Evolutionary conservation across 2,113 vertebrate species (phyloP).

Genomic region (Indicator indicator): DNA sequence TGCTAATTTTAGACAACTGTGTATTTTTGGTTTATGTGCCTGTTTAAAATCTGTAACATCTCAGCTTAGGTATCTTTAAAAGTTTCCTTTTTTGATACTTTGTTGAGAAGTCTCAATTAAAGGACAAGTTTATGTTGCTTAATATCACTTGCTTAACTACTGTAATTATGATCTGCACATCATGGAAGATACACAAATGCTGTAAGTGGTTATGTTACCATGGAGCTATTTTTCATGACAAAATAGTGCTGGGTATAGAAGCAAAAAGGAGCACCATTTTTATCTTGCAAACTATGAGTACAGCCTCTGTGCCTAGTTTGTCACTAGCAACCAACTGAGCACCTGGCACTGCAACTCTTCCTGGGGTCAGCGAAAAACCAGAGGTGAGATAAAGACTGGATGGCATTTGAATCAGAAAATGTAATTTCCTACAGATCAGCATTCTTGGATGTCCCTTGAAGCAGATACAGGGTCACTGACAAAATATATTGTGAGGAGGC

Average conservation of each 20-base stretch:
- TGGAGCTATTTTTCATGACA: slow-evolving; percentile 27
- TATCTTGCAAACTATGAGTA: not conserved
- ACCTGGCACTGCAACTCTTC: not conserved
- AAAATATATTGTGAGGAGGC: not conserved
- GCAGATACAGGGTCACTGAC: not conserved
- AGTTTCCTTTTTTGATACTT: not conserved
- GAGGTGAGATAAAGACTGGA: not conserved
- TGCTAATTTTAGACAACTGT: not conserved
- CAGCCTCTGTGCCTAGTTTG: not conserved
- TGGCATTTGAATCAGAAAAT: not conserved
- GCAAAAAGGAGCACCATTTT: not conserved
- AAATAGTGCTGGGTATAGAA: not conserved
- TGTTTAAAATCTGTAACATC: not conserved
- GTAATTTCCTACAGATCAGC: not conserved
- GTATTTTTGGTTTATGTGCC: not conserved
- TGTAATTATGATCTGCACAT: slow-evolving; percentile 8
- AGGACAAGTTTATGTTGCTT: not conserved
- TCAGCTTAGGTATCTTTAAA: not conserved
- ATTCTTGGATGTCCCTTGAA: not conserved
- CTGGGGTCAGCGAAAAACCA: not conserved
- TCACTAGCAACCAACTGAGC: not conserved
- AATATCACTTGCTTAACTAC: not conserved
- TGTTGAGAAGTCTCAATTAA: not conserved
- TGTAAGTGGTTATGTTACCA: not conserved
- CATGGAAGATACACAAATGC: not conserved